phyloP scores from a whole-genome alignment of 2,888 invertebrate genomes.

The Caenorhabditis sp. region DNA sequence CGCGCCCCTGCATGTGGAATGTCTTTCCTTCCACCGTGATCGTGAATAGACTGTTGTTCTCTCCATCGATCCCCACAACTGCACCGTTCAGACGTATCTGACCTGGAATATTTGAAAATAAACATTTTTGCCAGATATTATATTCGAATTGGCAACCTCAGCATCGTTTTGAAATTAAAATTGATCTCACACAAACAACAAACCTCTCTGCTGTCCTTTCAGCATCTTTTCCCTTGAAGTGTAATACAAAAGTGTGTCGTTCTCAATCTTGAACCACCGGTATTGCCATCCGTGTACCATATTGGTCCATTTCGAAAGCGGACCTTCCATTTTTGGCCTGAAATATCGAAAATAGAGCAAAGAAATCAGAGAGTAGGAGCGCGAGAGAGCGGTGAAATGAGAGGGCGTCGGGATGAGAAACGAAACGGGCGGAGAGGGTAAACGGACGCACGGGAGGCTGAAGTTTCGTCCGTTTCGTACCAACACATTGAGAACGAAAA shows the following conservation, averaged over 20 bases:
- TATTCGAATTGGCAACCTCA: too few species aligned
- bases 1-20: slow-evolving; percentile 98
- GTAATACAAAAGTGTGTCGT: slow-evolving; percentile 95
- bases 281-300: slow-evolving; percentile 99
- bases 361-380: too few species aligned
- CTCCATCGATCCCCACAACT: slow-evolving; percentile 97
- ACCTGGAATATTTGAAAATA: slow-evolving; percentile 83
- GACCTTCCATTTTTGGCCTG: slow-evolving; percentile 85
- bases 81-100: slow-evolving; percentile 95
- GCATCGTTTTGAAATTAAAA: too few species aligned
- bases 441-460: slow-evolving; percentile 37
- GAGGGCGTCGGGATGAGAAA: slow-evolving; percentile 24
- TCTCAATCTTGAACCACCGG: slow-evolving; percentile 96
- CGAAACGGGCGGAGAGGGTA: slow-evolving; percentile 21
- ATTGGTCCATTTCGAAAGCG: slow-evolving; percentile 96
- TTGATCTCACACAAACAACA: neutral
- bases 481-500: slow-evolving; percentile 10
- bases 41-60: slow-evolving; percentile 96
- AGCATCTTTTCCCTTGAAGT: slow-evolving; percentile 87
- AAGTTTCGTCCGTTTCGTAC: slow-evolving; percentile 20
- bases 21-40: slow-evolving; percentile 99
- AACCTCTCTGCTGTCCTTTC: slow-evolving; percentile 85
- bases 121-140: too few species aligned
- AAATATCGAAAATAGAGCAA: slow-evolving; percentile 1
- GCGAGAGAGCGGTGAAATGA: slow-evolving; percentile 13